Evolutionary conservation across 2,797 vertebrate species (phyloP).

Genomic region (Brachyrhaphis roseni): DNA sequence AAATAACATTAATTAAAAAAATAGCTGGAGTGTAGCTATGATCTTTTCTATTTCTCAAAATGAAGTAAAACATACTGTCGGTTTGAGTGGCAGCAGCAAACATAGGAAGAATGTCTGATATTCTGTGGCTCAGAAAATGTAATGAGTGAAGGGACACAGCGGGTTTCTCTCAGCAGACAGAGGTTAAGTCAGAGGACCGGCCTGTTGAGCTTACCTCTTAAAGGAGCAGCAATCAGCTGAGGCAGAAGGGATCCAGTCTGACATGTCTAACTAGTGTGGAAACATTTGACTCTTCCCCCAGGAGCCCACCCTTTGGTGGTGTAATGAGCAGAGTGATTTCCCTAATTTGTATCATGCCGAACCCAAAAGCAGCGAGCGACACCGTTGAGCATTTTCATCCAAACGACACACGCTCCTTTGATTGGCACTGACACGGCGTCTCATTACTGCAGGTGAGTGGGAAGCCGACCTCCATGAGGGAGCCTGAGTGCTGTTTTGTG

Average conservation of each 20-base stretch:
- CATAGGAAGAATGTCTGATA: conserved; percentile 37
- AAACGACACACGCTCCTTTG: conserved; percentile 83
- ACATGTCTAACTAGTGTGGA: conserved; percentile 78
- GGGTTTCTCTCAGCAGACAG: conserved; percentile 56
- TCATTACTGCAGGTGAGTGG: conserved; percentile 90
- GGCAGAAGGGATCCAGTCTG: conserved; percentile 75
- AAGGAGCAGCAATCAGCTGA: conserved; percentile 74
- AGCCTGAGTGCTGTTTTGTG: conserved; percentile 89
- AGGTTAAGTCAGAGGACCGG: conserved; percentile 62
- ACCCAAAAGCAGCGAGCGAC: conserved; percentile 64
- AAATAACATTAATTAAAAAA: background rate
- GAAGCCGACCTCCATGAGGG: conserved; percentile 82
- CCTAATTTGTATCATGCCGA: conserved; percentile 79
- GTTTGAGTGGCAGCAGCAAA: conserved; percentile 38
- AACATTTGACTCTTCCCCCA: conserved; percentile 73
- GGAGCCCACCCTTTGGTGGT: conserved; percentile 73
- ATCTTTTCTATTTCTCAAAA: conserved; percentile 24
- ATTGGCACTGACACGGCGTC: conserved; percentile 83
- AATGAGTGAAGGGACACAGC: conserved; percentile 53
- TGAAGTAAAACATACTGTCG: conserved; percentile 33
- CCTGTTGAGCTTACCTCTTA: conserved; percentile 67
- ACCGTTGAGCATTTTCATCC: conserved; percentile 74
- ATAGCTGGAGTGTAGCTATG: background rate
- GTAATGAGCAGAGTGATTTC: conserved; percentile 81
- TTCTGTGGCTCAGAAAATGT: conserved; percentile 39